phyloP scores from a whole-genome alignment of 2,797 vertebrate species.

The Gorsachius magnificus region DNA sequence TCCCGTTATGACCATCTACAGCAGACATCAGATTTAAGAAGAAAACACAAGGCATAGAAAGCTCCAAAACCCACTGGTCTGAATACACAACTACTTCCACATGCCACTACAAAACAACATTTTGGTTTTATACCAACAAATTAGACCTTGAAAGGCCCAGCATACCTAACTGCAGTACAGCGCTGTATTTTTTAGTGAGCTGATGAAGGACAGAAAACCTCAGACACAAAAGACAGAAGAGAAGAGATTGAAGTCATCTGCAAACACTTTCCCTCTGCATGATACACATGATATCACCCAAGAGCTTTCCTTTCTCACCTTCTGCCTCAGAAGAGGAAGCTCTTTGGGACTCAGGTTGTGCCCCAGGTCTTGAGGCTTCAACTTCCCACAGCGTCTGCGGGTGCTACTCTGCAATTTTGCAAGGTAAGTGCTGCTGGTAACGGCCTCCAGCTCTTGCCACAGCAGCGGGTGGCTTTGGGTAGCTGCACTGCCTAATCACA shows the following conservation, averaged over 20 bases:
- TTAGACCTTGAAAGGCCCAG: neutral
- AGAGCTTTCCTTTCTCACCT: neutral
- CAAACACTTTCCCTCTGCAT: accelerated
- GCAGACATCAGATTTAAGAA: neutral
- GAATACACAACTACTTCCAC: neutral
- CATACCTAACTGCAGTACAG: neutral
- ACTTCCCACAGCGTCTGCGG: neutral
- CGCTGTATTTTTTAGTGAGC: neutral
- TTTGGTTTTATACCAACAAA: neutral
- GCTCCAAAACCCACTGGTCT: neutral
- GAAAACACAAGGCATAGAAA: neutral
- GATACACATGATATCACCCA: neutral
- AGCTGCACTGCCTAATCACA: neutral
- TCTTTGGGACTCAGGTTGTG: accelerated
- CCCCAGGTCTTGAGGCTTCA: neutral
- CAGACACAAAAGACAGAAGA: neutral
- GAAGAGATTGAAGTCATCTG: neutral
- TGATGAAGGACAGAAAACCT: neutral
- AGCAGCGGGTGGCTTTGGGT: neutral
- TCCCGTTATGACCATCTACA: neutral
- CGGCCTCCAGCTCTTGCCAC: neutral
- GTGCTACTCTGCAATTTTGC: neutral
- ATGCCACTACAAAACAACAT: neutral
- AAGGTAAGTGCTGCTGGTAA: neutral
- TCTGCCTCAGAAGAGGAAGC: neutral